A percentile compares a stretch with the other conserved stretches of the same genome.
phyloP scores from a whole-genome alignment of 2,888 invertebrate species.

The Eucera pruinosa region DNA sequence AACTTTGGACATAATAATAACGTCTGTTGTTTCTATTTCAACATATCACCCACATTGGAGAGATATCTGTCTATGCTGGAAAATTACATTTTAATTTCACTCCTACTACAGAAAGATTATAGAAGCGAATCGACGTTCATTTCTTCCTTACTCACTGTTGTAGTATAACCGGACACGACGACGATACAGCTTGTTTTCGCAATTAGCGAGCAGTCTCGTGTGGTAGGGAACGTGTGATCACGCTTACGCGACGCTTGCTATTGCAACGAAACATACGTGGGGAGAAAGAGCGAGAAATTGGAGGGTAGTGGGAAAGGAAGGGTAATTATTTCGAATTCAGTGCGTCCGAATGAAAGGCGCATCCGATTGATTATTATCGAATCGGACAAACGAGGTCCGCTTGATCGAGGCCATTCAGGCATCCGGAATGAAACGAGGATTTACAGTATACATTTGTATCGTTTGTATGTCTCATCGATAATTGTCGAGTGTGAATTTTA shows the following conservation, averaged over 20 bases:
- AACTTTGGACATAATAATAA: no score
- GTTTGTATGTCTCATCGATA: slow-evolving; percentile 5
- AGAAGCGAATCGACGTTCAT: background rate
- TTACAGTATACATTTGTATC: slow-evolving; percentile 1
- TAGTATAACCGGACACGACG: background rate
- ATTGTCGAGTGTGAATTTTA: slow-evolving; percentile 5
- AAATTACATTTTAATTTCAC: no score
- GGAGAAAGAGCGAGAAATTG: slow-evolving; percentile 33
- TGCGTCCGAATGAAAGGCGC: slow-evolving; percentile 79
- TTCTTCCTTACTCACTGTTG: background rate
- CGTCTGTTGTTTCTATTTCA: no score
- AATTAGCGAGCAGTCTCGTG: slow-evolving; percentile 30
- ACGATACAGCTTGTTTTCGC: slow-evolving; percentile 39
- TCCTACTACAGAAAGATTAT: background rate
- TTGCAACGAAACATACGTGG: slow-evolving; percentile 9
- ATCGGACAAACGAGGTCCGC: slow-evolving; percentile 78
- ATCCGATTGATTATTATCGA: slow-evolving; percentile 83
- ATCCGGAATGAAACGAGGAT: slow-evolving; percentile 45
- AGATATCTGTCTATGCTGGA: no score
- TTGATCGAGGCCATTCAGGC: slow-evolving; percentile 76
- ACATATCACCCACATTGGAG: no score
- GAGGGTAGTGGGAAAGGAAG: slow-evolving; percentile 35
- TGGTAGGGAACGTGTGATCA: slow-evolving; percentile 28
- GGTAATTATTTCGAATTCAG: slow-evolving; percentile 82
- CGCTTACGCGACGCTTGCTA: slow-evolving; percentile 24